These are phyloP conservation scores for Calliopum simillimum DNA, from an alignment of 2,888 invertebrate species.

Conservation along the genomic window DNA sequence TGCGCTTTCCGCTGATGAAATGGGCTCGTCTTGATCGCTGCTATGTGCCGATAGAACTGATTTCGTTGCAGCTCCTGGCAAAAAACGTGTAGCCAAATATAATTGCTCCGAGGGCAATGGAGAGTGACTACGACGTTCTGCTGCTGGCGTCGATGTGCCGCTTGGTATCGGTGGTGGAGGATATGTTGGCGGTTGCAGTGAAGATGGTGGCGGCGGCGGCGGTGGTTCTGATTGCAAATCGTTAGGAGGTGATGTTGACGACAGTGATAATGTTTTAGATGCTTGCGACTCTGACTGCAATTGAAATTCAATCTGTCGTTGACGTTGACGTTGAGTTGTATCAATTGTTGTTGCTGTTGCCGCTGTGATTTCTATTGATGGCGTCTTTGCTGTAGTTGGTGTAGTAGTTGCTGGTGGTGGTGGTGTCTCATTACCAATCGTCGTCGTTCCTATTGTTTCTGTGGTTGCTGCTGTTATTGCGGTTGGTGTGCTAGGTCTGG, in stretches of 20 bases:
- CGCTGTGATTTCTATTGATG: slow-evolving; percentile 27
- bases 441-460: slow-evolving; percentile 25
- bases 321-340: slow-evolving; percentile 33
- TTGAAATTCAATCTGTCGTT: slow-evolving; percentile 45
- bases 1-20: slow-evolving; percentile 61
- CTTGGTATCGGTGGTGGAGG: slow-evolving; percentile 35
- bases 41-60: slow-evolving; percentile 47
- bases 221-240: slow-evolving; percentile 19
- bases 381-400: slow-evolving; percentile 47
- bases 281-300: slow-evolving; percentile 33
- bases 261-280: slow-evolving; percentile 36
- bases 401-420: slow-evolving; percentile 38
- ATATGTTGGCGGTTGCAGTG: slow-evolving; percentile 35
- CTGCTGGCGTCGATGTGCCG: slow-evolving; percentile 27
- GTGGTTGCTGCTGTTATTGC: slow-evolving; percentile 35
- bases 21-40: slow-evolving; percentile 52
- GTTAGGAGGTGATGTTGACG: slow-evolving; percentile 40
- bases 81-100: slow-evolving; percentile 24
- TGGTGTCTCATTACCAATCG: slow-evolving; percentile 8
- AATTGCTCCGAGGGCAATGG: slow-evolving; percentile 21
- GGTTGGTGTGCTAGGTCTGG: slow-evolving; percentile 50
- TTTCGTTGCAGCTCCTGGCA: slow-evolving; percentile 26
- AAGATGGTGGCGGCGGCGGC: slow-evolving; percentile 15
- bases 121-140: slow-evolving; percentile 2
- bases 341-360: slow-evolving; percentile 16